Conservation (phyloP, 1,140 invertebrate genomes). For the Drosophila ananassae region DNA sequence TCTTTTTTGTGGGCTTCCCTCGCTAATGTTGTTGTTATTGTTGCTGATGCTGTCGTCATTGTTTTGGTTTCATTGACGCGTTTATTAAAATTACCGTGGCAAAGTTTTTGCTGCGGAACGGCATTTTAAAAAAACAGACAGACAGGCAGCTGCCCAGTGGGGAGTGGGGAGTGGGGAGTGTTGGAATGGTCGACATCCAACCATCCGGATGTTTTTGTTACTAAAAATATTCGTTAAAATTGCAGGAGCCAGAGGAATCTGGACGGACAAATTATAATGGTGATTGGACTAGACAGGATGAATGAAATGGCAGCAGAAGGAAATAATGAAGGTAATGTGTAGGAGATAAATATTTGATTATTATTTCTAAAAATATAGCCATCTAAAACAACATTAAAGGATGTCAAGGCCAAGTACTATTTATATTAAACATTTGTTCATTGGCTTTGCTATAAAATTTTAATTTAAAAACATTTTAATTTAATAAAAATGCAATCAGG, state of each 20-base stretch:
- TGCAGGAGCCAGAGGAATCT: slow-evolving; percentile 5
- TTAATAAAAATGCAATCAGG: neutral
- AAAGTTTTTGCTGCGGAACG: slow-evolving; percentile 60
- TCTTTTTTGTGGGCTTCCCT: slow-evolving; percentile 64
- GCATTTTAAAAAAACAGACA: slow-evolving; percentile 54
- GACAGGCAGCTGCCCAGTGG: neutral
- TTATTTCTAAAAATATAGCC: slow-evolving; percentile 2
- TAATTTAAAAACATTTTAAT: neutral
- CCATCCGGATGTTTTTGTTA: slow-evolving; percentile 6
- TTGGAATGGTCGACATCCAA: neutral
- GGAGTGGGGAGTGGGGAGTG: slow-evolving; percentile 7
- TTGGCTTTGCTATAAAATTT: neutral
- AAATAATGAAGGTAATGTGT: neutral
- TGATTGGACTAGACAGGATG: slow-evolving; percentile 23
- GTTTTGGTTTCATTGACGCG: slow-evolving; percentile 80
- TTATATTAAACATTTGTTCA: neutral
- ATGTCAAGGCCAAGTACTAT: neutral
- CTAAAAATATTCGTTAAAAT: slow-evolving; percentile 27
- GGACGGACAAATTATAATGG: slow-evolving; percentile 31
- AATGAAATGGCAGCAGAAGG: slow-evolving; percentile 8
- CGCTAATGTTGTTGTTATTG: slow-evolving; percentile 50
- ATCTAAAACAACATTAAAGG: neutral
- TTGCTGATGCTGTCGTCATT: slow-evolving; percentile 65
- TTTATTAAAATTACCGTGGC: slow-evolving; percentile 79
- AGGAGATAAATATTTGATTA: slow-evolving; percentile 30